phyloP scores from a whole-genome alignment of 2,888 invertebrate genomes.

The Amiota minor region DNA sequence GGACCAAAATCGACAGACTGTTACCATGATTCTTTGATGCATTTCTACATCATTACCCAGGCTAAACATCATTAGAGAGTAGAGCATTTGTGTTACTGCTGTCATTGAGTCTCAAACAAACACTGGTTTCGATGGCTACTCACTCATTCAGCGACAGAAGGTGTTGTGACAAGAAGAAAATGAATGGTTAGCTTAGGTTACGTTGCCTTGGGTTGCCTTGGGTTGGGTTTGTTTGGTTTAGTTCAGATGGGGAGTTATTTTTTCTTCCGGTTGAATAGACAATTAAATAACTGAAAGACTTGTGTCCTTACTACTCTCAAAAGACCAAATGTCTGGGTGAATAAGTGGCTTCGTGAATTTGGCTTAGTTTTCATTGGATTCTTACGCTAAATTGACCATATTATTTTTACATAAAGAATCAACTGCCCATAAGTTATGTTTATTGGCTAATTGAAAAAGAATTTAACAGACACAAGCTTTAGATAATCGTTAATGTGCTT shows the following conservation, averaged over 20 bases:
- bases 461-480: neutral
- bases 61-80: conserved; percentile 57
- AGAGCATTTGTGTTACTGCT: conserved; percentile 14
- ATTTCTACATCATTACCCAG: conserved; percentile 64
- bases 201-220: neutral
- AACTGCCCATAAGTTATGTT: conserved; percentile 66
- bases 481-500: no score
- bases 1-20: neutral
- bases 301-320: neutral
- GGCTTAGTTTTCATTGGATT: neutral
- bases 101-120: neutral
- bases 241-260: neutral
- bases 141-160: neutral
- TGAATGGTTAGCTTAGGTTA: neutral
- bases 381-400: conserved; percentile 62
- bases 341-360: neutral
- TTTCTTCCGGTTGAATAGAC: conserved; percentile 33
- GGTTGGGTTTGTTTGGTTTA: neutral
- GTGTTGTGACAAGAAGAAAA: neutral
- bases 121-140: neutral
- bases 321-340: neutral
- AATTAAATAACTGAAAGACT: conserved; percentile 27
- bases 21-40: conserved; percentile 46
- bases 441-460: conserved; percentile 58
- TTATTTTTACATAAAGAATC: conserved; percentile 62